These are phyloP conservation scores for Paradoxurus hermaphroditus DNA, from an alignment of 2,113 vertebrate species.

Conservation along the genomic window DNA sequence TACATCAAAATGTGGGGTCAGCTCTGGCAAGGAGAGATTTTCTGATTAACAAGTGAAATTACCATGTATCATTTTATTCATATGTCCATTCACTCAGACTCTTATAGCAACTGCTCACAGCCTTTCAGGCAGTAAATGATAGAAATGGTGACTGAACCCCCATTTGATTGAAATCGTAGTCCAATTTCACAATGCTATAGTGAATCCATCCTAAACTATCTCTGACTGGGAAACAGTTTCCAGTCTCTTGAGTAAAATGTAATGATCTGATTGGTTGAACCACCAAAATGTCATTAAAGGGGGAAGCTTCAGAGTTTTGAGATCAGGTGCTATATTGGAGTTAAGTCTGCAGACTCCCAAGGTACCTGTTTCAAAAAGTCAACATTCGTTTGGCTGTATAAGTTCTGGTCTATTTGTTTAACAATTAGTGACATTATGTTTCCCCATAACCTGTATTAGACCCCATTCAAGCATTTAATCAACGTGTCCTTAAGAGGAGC, in stretches of 20 bases:
- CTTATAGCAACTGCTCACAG: not conserved
- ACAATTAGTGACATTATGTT: not conserved
- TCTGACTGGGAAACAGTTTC: not conserved
- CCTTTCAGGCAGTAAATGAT: not conserved
- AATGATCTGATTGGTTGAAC: not conserved
- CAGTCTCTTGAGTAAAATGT: not conserved
- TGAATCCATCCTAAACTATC: not conserved
- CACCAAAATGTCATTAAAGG: not conserved
- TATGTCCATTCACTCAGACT: not conserved
- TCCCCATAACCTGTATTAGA: not conserved
- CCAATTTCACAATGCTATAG: not conserved
- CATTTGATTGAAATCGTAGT: not conserved
- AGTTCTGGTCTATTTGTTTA: slow-evolving; percentile 1
- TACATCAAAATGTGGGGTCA: not conserved
- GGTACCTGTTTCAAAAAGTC: not conserved
- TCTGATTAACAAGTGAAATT: not conserved
- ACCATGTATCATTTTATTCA: not conserved
- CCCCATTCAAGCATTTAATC: not conserved
- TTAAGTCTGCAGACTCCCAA: not conserved
- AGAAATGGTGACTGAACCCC: not conserved
- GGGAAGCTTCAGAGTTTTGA: not conserved
- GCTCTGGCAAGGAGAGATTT: not conserved
- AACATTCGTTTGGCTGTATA: not conserved
- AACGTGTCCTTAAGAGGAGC: not conserved
- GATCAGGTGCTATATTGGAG: not conserved